These are phyloP conservation scores for Morinoia aosen DNA, from an alignment of 2,888 invertebrate genomes.

Conservation along the genomic window DNA sequence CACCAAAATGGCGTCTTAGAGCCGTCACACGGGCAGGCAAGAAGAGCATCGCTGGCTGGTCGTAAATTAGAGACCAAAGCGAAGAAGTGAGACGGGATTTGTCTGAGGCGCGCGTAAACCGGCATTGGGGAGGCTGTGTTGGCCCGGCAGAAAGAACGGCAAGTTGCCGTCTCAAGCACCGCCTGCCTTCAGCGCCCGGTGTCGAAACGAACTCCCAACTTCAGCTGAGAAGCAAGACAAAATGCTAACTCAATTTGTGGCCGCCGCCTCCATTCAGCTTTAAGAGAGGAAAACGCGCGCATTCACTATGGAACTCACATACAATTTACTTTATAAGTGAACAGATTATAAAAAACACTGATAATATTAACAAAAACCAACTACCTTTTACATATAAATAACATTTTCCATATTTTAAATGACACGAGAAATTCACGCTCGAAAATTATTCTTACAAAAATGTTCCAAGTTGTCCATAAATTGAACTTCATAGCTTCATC, in stretches of 20 bases:
- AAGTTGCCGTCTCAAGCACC: not conserved
- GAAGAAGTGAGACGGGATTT: conserved; percentile 40
- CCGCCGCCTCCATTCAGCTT: not conserved
- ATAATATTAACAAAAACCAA: too few species aligned
- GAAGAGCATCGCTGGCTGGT: not conserved
- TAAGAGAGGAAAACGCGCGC: too few species aligned
- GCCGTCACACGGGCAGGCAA: conserved; percentile 1
- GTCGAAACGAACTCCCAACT: not conserved
- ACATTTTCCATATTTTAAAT: too few species aligned
- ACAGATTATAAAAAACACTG: too few species aligned
- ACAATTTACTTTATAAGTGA: too few species aligned
- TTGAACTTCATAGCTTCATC: too few species aligned
- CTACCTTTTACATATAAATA: too few species aligned
- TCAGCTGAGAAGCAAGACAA: not conserved
- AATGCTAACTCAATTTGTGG: not conserved
- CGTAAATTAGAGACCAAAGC: conserved; percentile 32
- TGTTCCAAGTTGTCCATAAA: too few species aligned
- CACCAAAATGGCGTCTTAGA: not conserved
- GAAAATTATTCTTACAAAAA: too few species aligned
- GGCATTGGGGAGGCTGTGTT: not conserved
- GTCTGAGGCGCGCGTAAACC: not conserved
- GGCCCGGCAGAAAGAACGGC: not conserved
- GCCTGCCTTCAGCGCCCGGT: not conserved
- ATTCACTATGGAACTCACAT: too few species aligned
- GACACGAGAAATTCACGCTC: too few species aligned